A percentile compares a stretch with the other conserved stretches of the same genome.
phyloP scores from a whole-genome alignment of 2,113 vertebrate species.

The Gopherus flavomarginatus region DNA sequence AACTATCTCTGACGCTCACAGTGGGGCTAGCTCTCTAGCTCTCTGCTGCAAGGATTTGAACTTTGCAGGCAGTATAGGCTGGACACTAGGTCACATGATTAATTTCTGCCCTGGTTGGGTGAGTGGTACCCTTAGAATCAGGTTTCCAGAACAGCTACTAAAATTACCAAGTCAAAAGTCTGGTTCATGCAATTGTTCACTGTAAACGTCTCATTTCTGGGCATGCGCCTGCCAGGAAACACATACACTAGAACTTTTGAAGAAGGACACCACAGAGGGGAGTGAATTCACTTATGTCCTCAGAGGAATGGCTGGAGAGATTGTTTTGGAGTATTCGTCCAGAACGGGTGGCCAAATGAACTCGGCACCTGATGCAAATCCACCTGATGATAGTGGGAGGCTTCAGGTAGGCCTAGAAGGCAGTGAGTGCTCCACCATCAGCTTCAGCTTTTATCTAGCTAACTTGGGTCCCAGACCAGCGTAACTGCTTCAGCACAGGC shows the following conservation, averaged over 20 bases:
- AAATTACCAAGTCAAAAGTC: not conserved
- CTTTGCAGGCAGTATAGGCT: not conserved
- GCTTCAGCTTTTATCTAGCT: too few relatives aligned
- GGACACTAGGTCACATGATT: rapidly evolving
- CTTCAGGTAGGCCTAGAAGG: too few relatives aligned
- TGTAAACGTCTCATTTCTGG: not conserved
- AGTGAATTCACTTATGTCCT: not conserved
- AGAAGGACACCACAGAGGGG: rapidly evolving
- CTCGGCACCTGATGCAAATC: not conserved
- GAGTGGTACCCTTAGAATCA: rapidly evolving
- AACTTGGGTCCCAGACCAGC: not conserved
- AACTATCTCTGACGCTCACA: rapidly evolving
- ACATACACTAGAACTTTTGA: not conserved
- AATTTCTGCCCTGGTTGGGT: not conserved
- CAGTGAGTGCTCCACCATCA: too few relatives aligned
- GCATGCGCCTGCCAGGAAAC: not conserved
- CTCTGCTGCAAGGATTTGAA: rapidly evolving
- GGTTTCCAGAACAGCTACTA: not conserved
- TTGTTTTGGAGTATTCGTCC: not conserved
- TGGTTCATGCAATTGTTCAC: not conserved
- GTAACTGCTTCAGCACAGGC: not conserved
- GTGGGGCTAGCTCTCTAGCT: rapidly evolving
- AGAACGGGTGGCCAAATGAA: not conserved
- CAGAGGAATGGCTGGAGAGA: not conserved
- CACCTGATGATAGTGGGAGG: too few relatives aligned